Percentiles rank a stretch among this genome's conserved stretches.
These are phyloP conservation scores for Rambutsinella grinnellia DNA, from an alignment of 2,888 invertebrate species.

Conservation along the genomic window DNA sequence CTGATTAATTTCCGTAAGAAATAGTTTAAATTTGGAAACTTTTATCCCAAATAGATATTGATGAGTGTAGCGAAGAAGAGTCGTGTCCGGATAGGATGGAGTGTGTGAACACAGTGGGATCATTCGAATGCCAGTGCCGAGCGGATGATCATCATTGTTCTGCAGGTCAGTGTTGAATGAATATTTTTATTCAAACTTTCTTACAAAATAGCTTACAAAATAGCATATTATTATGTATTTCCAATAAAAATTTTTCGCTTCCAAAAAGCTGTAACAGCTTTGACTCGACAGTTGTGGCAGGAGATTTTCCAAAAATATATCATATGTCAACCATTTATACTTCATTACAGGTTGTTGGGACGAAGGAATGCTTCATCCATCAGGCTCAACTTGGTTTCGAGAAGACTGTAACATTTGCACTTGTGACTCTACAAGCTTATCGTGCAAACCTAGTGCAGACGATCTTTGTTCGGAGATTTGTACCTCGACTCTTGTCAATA, in stretches of 20 bases:
- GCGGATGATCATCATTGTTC: conserved; percentile 68
- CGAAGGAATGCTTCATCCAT: conserved; percentile 71
- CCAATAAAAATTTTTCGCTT: too few relatives aligned
- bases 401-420: conserved; percentile 66
- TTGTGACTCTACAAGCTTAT: conserved; percentile 62
- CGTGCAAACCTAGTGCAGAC: conserved; percentile 45
- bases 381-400: conserved; percentile 65
- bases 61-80: conserved; percentile 83
- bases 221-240: too few relatives aligned
- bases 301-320: too few relatives aligned
- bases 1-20: too few relatives aligned
- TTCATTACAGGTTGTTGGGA: conserved; percentile 78
- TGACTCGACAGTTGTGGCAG: too few relatives aligned
- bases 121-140: conserved; percentile 82
- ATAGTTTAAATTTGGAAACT: neutral
- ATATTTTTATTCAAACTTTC: too few relatives aligned
- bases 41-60: conserved; percentile 76
- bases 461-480: conserved; percentile 60
- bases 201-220: too few relatives aligned
- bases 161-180: conserved; percentile 66
- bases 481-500: conserved; percentile 56
- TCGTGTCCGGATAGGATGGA: conserved; percentile 84
- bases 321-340: too few relatives aligned
- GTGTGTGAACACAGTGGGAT: conserved; percentile 85
- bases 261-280: too few relatives aligned